Conservation (phyloP, 2,113 vertebrate species). For the Leptosomus discolor region DNA sequence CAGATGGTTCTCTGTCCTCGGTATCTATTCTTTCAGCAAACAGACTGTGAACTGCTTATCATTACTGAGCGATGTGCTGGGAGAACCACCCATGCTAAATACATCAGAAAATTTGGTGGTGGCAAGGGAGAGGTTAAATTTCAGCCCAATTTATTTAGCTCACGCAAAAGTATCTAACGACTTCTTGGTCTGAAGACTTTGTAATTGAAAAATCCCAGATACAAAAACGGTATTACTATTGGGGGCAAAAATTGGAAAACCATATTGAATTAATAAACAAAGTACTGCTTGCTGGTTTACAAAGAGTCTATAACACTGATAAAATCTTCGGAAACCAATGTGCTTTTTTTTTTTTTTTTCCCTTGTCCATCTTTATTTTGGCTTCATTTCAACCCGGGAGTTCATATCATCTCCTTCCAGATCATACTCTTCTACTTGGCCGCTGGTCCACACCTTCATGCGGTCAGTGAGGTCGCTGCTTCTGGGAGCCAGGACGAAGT, state of each 20-base stretch:
- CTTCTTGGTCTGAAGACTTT: not conserved
- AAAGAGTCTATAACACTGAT: slow-evolving; percentile 71
- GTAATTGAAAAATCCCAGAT: not conserved
- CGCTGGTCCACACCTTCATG: slow-evolving; percentile 88
- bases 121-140: not conserved
- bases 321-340: slow-evolving; percentile 49
- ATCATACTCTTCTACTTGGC: slow-evolving; percentile 86
- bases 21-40: not conserved
- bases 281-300: slow-evolving; percentile 63
- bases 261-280: slow-evolving; percentile 33
- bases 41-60: not conserved
- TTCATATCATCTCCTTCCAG: slow-evolving; percentile 75
- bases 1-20: not conserved
- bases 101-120: not conserved
- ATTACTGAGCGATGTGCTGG: not conserved
- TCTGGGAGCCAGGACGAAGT: slow-evolving; percentile 81
- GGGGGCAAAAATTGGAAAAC: slow-evolving; percentile 31
- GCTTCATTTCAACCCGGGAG: slow-evolving; percentile 83
- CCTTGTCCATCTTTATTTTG: slow-evolving; percentile 70
- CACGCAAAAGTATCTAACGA: not conserved
- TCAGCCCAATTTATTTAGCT: not conserved
- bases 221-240: not conserved
- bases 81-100: accelerated
- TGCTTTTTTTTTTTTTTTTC: not conserved
- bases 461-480: slow-evolving; percentile 79